phyloP scores from a whole-genome alignment of 2,888 invertebrate species.

The Chloromyia formosa region DNA sequence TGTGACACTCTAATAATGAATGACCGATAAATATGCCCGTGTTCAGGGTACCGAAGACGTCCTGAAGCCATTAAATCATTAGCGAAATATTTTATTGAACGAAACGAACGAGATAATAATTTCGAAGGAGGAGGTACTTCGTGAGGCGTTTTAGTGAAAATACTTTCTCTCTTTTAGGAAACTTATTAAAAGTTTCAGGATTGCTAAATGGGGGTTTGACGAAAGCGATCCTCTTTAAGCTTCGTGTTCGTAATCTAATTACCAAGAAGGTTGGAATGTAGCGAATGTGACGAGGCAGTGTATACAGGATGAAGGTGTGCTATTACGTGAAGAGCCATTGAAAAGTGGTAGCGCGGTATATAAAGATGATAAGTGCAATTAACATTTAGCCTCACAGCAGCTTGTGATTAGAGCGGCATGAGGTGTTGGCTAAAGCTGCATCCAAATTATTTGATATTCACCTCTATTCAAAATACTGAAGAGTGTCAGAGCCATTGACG shows the following conservation, averaged over 20 bases:
- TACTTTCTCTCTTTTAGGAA: background rate
- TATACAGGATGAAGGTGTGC: too few relatives aligned
- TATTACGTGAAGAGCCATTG: background rate
- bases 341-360: background rate
- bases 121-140: slow-evolving; percentile 7
- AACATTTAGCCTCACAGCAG: slow-evolving; percentile 1
- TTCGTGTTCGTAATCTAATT: slow-evolving; percentile 17
- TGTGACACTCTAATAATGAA: background rate
- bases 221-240: background rate
- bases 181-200: slow-evolving; percentile 22
- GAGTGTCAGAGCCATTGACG: background rate
- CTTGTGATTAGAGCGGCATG: background rate
- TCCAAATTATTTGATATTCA: too few relatives aligned
- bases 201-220: background rate
- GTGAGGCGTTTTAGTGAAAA: background rate
- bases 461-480: background rate
- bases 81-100: slow-evolving; percentile 20
- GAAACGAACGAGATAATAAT: background rate
- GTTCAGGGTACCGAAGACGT: background rate
- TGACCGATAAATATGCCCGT: slow-evolving; percentile 3
- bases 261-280: background rate
- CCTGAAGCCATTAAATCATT: slow-evolving; percentile 26
- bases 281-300: too few relatives aligned
- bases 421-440: background rate
- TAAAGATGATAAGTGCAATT: background rate